These are phyloP conservation scores for Drosophila hydei DNA, from an alignment of 1,140 invertebrate species.

Conservation along the genomic window DNA sequence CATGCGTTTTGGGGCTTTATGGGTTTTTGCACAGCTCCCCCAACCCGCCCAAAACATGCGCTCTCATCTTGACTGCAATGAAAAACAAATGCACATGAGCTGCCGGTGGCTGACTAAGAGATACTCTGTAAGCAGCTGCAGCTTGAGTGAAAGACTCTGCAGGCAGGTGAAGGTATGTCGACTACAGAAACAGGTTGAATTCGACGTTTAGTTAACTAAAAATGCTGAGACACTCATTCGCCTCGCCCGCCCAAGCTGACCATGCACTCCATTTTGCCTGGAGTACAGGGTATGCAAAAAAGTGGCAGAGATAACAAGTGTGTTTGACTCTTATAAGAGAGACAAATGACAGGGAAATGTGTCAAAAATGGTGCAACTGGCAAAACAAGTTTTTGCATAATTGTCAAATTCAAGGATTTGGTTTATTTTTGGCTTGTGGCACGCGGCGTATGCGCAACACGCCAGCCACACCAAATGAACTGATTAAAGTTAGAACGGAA, in stretches of 20 bases:
- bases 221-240: too few relatives aligned
- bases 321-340: slow-evolving; percentile 16
- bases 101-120: too few relatives aligned
- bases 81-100: neutral
- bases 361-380: slow-evolving; percentile 45
- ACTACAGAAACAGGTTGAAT: too few relatives aligned
- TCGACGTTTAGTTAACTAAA: too few relatives aligned
- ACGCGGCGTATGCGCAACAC: slow-evolving; percentile 34
- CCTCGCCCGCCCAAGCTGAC: too few relatives aligned
- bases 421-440: neutral
- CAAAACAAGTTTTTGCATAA: slow-evolving; percentile 46
- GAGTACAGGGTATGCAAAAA: too few relatives aligned
- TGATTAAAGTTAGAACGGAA: slow-evolving; percentile 12
- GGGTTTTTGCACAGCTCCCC: neutral
- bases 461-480: slow-evolving; percentile 7
- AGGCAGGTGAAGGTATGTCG: too few relatives aligned
- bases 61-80: neutral
- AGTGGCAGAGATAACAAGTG: too few relatives aligned
- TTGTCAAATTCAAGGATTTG: slow-evolving; percentile 27
- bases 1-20: slow-evolving; percentile 60
- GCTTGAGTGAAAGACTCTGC: too few relatives aligned
- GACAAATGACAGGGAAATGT: slow-evolving; percentile 74
- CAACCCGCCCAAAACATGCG: neutral
- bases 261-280: too few relatives aligned
- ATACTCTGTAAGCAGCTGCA: too few relatives aligned